Conservation (phyloP, 2,888 invertebrate genomes). For the Caenorhabditis sp. region DNA sequence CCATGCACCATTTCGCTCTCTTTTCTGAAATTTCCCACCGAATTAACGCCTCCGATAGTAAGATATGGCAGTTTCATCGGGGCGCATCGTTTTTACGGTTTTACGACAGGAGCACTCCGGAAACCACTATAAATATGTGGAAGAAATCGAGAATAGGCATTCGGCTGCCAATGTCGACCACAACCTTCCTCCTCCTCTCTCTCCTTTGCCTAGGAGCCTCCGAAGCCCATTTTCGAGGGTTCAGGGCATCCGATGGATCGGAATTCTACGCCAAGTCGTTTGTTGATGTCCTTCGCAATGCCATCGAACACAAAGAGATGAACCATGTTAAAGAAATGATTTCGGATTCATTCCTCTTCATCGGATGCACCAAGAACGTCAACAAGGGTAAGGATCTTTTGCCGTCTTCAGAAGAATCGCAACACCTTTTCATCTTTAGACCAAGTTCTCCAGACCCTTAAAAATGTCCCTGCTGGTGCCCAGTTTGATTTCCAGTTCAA, state of each 20-base stretch:
- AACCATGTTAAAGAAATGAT: neutral
- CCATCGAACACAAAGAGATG: neutral
- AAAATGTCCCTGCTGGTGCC: neutral
- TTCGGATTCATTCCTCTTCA: neutral
- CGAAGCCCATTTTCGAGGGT: neutral
- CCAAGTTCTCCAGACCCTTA: neutral
- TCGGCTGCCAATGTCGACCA: neutral
- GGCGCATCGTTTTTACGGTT: too few species aligned
- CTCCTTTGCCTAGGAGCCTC: neutral
- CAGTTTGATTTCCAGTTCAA: neutral
- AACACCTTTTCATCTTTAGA: neutral
- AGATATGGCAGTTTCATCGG: too few species aligned
- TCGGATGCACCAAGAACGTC: slow-evolving; percentile 1
- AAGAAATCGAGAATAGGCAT: too few species aligned
- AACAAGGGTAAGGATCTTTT: neutral
- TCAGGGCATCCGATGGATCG: neutral
- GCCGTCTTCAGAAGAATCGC: neutral
- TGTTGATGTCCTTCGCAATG: neutral
- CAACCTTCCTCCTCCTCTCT: neutral
- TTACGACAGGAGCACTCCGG: too few species aligned
- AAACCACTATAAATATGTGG: too few species aligned
- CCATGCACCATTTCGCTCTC: too few species aligned
- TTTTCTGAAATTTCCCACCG: too few species aligned
- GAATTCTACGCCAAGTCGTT: neutral
- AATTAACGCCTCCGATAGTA: too few species aligned